Evolutionary conservation across 2,797 vertebrate genomes (phyloP).

Genomic region (Syngnathus acus): DNA sequence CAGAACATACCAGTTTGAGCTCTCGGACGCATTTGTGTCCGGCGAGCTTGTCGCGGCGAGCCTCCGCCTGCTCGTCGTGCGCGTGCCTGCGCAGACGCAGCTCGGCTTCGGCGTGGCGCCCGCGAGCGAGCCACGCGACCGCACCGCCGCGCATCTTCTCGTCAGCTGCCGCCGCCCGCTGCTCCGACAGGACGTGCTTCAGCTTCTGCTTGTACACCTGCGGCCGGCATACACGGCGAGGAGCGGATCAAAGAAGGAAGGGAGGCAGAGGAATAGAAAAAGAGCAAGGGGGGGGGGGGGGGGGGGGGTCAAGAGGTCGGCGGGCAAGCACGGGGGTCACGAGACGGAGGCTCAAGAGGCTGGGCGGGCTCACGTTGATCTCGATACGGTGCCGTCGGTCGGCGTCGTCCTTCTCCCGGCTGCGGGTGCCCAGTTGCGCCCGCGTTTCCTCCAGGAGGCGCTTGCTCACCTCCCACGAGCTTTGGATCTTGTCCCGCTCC

Average conservation of each 20-base stretch:
- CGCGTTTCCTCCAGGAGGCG: conserved; percentile 67
- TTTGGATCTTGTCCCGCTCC: conserved; percentile 80
- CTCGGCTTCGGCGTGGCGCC: conserved; percentile 4
- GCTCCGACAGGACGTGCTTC: conserved; percentile 43
- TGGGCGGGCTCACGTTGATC: conserved; percentile 39
- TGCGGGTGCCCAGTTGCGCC: conserved; percentile 26
- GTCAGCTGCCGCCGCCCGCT: conserved; percentile 9
- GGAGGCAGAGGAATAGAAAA: no score
- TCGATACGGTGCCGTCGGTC: conserved; percentile 49
- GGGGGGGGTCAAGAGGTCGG: no score
- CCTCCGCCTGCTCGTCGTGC: conserved; percentile 7
- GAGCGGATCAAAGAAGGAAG: no score
- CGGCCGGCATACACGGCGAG: no score
- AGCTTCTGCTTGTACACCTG: conserved; percentile 57
- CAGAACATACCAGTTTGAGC: conserved; percentile 36
- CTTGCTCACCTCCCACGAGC: conserved; percentile 80
- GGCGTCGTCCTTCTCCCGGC: conserved; percentile 33
- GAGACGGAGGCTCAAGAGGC: no score
- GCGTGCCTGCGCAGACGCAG: not conserved
- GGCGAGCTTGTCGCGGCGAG: conserved; percentile 11
- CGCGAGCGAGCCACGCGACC: conserved; percentile 9
- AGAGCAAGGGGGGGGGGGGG: no score
- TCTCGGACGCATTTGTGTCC: conserved; percentile 7
- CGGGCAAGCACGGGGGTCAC: no score
- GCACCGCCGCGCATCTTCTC: conserved; percentile 20